Evolutionary conservation across 2,888 invertebrate species (phyloP), one percentile per base, ranked within the genome.

Genomic region (Platynereis dumerilii): DNA sequence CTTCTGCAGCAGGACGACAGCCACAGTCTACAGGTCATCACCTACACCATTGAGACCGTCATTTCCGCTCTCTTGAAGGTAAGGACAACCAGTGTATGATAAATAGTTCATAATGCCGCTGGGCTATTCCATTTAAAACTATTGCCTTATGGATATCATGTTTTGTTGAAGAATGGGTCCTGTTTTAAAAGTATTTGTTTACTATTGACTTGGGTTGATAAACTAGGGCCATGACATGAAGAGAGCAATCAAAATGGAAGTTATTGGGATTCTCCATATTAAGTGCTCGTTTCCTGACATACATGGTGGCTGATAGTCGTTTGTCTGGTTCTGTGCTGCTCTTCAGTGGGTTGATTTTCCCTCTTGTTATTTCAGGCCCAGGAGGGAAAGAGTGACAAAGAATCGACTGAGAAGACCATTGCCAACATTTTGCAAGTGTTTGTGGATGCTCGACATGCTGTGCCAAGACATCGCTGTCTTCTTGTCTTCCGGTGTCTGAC

Each of bases 11-110:
- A 95, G 75, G 97, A 98, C 80, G 96, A 97, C 78, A 91, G 92
- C 0, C 96, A 96, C 83, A 96, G 94, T 79, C 94, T 96, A 81
- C 94, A 95, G 83, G 91, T 97, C 27, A 95, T 97, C 62, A 89
- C 90, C 0, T 91, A 91, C 79, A 93, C 96, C 2, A 90, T 97
- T 22, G 92, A 94, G 76, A 93, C 92, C 0, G 88, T 97, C 34
- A 89, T 97, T 69, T 96, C 97, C 0, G 91, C 94, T 66, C 85
- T 97, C 44, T 87, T 91, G 0, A 87, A 88, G 67, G 85, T 85
- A 67, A 71, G 75, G 67, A 20, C 22, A 2, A 60, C 44, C 48
- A 34, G 29, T 15, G n/a, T 34, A 3, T 45, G 48, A 42, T n/a
- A 44, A 5, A 7, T 48, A 12, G 27, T 45, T 28, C 45, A 59